Base-by-base conservation (phyloP, 2,888 invertebrate genomes). In the Cetonia aurata region DNA sequence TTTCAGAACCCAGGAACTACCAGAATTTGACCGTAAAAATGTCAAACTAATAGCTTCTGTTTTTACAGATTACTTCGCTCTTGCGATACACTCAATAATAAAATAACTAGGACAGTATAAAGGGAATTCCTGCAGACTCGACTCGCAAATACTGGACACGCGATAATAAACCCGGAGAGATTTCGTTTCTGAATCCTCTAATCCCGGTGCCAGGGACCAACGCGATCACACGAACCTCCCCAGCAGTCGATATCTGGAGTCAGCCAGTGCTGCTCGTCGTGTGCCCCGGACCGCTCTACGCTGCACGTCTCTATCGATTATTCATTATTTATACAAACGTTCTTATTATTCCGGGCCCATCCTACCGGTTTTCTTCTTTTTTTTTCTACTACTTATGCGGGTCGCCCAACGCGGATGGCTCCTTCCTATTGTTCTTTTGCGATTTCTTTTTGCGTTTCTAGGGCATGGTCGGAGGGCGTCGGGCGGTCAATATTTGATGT, bases 261-360 rank as follows among this genome's bases (percentile, higher is more conserved):
- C 83, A 84, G 79, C 80, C 84, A 79, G 83, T 83, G 82, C 83
- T 80, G 79, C 81, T 82, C 80, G 80, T 80, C 76, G 77, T 80
- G 79, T 80, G 79, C 81, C 82, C 80, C 80, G 80, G 76, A 77
- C 80, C 79, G 79, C 8, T 9, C 37, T 8, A 37, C 25, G 25
- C 25, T 25, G 25, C 78, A 80, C 79, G 78, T 79, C 81, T 81
- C 80, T 82, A 84, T 84, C 83, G 83, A 84, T 84, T 83, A 83
- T 82, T 83, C 84, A 84, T 84, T 83, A 83, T 83, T 83, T 83
- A 83, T 83, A 84, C 84, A 83, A 83, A 84, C 82, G 83, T 81
- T 81, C 83, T 83, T 83, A 83, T 83, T 84, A 84, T 84, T 83
- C 83, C 77, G 79, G 76, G 80, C 79, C 79, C 80, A 79, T 80